Conservation (phyloP, 1,140 invertebrate species). For the Diabrotica virgifera region DNA sequence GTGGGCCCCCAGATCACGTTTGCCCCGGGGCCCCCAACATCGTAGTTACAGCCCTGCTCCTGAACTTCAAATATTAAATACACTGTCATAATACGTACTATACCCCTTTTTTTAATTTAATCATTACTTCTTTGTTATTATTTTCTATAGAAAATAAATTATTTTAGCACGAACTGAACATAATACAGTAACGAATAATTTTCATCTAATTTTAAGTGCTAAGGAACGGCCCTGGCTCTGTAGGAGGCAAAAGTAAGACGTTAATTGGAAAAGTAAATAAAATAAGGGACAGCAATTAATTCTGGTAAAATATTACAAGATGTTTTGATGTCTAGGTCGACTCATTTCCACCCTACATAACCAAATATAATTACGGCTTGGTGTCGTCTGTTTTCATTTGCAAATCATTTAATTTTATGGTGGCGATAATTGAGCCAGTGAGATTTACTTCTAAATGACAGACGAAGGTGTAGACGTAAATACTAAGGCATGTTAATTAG, state of each 20-base stretch:
- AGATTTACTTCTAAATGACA: not conserved
- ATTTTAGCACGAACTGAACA: too few species aligned
- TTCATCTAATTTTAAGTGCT: not conserved
- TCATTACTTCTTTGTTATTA: too few species aligned
- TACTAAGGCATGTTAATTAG: too few species aligned
- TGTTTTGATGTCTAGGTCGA: not conserved
- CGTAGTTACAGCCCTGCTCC: too few species aligned
- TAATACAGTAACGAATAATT: too few species aligned
- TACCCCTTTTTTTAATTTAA: too few species aligned
- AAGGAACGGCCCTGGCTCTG: not conserved
- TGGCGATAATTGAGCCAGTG: not conserved
- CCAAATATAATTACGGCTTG: not conserved
- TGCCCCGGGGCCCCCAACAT: too few species aligned
- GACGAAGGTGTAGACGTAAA: too few species aligned
- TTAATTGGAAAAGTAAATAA: slow-evolving; percentile 1
- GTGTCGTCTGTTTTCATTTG: not conserved
- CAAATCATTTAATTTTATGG: not conserved
- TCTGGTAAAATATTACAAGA: slow-evolving; percentile 3
- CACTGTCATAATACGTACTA: too few species aligned
- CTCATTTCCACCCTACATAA: not conserved
- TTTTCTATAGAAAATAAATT: too few species aligned
- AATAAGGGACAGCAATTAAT: not conserved
- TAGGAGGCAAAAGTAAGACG: not conserved
- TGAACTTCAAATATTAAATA: too few species aligned
- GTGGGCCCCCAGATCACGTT: too few species aligned